Percentiles rank a stretch among this genome's conserved stretches.
phyloP scores from a whole-genome alignment of 2,113 vertebrate genomes.

The Ammodytes marinus region DNA sequence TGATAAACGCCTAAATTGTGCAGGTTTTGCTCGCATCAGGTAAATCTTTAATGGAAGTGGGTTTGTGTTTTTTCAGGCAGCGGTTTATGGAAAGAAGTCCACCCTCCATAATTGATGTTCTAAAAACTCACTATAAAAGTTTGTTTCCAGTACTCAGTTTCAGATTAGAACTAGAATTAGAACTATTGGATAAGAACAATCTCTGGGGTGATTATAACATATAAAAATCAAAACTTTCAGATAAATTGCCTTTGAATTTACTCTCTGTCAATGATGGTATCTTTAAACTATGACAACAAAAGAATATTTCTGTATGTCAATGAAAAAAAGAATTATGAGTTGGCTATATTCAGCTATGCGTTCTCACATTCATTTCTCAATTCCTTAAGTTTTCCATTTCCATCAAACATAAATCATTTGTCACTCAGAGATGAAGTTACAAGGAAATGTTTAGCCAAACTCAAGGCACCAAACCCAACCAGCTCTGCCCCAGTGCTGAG shows the following conservation, averaged over 20 bases:
- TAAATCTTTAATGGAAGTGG: conserved; percentile 41
- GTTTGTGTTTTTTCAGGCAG: conserved; percentile 38
- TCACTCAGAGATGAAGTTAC: background rate
- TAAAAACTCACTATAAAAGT: conserved; percentile 19
- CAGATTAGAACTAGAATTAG: no score
- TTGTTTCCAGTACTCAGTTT: conserved; percentile 6
- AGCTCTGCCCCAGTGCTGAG: conserved; percentile 21
- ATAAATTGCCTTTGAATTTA: background rate
- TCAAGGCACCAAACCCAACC: background rate
- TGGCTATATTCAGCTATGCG: background rate
- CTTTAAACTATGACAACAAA: background rate
- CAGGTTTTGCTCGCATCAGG: conserved; percentile 30
- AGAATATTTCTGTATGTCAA: background rate
- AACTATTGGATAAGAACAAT: no score
- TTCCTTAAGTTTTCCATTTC: background rate
- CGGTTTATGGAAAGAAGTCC: conserved; percentile 45
- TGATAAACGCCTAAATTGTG: background rate
- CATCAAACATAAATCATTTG: no score
- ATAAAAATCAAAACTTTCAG: no score
- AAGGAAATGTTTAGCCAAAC: conserved; percentile 4
- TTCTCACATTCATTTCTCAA: no score
- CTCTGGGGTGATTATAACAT: no score
- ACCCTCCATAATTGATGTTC: conserved; percentile 45
- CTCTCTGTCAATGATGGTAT: background rate
- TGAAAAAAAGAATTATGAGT: background rate